These are phyloP conservation scores for Steinernema feltiae DNA, from an alignment of 1,140 invertebrate species.

Conservation along the genomic window DNA sequence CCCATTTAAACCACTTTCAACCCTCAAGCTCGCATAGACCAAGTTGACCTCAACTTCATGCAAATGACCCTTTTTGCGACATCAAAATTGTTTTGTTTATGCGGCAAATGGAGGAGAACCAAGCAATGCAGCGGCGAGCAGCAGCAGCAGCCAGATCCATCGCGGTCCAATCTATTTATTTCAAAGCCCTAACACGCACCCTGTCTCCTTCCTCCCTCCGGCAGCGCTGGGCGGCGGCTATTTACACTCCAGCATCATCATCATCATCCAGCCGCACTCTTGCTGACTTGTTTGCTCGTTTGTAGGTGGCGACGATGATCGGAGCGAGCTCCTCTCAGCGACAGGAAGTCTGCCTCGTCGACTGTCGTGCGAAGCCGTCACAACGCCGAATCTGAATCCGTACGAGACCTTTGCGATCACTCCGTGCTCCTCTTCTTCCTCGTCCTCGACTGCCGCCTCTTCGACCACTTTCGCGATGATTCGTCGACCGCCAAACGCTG, in stretches of 20 bases:
- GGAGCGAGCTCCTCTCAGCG: not conserved
- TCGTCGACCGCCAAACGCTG: not conserved
- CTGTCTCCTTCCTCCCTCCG: too few relatives aligned
- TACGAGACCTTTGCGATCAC: not conserved
- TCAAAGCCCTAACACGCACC: too few relatives aligned
- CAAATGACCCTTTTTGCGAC: too few relatives aligned
- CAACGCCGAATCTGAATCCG: not conserved
- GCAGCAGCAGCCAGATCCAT: not conserved
- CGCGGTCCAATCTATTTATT: slow-evolving; percentile 11
- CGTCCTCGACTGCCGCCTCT: not conserved
- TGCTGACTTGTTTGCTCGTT: too few relatives aligned
- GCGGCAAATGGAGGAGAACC: not conserved
- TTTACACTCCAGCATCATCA: too few relatives aligned
- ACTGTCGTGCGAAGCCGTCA: not conserved
- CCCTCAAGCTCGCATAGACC: too few relatives aligned
- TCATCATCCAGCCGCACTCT: too few relatives aligned
- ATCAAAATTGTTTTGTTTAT: slow-evolving; percentile 14
- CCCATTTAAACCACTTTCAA: too few relatives aligned
- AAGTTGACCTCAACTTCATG: too few relatives aligned
- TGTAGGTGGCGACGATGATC: slow-evolving; percentile 12
- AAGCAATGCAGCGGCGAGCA: too few relatives aligned
- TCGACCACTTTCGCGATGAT: slow-evolving; percentile 6
- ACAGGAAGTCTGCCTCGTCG: not conserved
- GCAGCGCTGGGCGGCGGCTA: not conserved
- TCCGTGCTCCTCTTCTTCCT: not conserved